Conservation (phyloP, 2,113 vertebrate species). For the Cricetomys ansorgei region DNA sequence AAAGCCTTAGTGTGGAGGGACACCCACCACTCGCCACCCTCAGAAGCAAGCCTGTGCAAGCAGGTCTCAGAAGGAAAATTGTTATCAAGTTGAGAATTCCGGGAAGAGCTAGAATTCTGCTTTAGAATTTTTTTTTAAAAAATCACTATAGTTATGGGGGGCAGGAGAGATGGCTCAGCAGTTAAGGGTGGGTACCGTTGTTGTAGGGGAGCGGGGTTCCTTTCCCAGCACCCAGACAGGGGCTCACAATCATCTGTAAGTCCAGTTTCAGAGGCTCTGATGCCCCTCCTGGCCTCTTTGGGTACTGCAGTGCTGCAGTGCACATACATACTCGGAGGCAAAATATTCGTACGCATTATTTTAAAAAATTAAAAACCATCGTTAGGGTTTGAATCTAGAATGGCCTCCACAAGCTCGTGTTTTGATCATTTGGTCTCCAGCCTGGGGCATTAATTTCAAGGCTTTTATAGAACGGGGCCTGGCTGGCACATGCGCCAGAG, state of each 20-base stretch:
- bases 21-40: background rate
- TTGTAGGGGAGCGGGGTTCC: background rate
- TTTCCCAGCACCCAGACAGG: background rate
- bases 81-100: background rate
- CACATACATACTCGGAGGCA: background rate
- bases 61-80: background rate
- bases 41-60: background rate
- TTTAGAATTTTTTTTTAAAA: background rate
- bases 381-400: background rate
- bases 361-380: background rate
- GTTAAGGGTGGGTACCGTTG: background rate
- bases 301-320: background rate
- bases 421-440: background rate
- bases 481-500: background rate
- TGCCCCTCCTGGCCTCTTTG: background rate
- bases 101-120: background rate
- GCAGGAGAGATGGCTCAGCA: background rate
- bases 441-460: background rate
- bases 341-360: background rate
- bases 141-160: no score
- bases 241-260: background rate
- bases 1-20: no score
- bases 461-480: background rate
- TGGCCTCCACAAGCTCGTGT: background rate
- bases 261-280: background rate